Evolutionary conservation across 2,797 vertebrate genomes (phyloP).

Genomic region (Telmatherina bonti): DNA sequence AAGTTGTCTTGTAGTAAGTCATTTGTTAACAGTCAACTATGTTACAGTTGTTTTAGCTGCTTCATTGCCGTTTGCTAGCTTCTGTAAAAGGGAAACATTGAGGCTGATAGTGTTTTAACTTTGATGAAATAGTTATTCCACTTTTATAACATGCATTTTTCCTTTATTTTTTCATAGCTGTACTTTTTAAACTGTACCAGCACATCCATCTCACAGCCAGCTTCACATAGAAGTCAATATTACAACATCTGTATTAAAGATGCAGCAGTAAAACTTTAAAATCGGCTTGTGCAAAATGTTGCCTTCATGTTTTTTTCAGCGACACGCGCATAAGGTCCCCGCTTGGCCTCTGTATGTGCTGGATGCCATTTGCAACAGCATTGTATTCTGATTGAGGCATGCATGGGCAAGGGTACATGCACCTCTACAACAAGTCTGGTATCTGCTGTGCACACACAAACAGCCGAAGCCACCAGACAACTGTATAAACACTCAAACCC

Average conservation of each 20-base stretch:
- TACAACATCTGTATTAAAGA: too few species aligned
- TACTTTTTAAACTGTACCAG: too few species aligned
- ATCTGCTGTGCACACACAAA: constrained; percentile 34
- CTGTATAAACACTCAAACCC: constrained; percentile 66
- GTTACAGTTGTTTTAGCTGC: neutral
- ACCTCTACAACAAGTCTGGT: constrained; percentile 44
- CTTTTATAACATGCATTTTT: too few species aligned
- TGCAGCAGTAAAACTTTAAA: neutral
- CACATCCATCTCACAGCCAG: too few species aligned
- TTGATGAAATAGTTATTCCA: neutral
- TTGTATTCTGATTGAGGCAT: constrained; percentile 12
- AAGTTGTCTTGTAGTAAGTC: neutral
- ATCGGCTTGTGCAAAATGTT: neutral
- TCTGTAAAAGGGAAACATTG: neutral
- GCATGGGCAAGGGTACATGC: constrained; percentile 8
- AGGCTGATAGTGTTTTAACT: neutral
- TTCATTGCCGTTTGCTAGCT: neutral
- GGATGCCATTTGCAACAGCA: constrained; percentile 4
- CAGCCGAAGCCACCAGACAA: constrained; percentile 63
- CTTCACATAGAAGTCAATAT: too few species aligned
- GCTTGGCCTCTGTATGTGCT: constrained; percentile 4
- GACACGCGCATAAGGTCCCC: neutral
- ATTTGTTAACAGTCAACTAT: neutral
- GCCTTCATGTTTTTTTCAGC: neutral
- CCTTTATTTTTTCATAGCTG: too few species aligned